These are phyloP conservation scores for Eremobia ochroleuca DNA, from an alignment of 2,888 invertebrate species.

Conservation along the genomic window DNA sequence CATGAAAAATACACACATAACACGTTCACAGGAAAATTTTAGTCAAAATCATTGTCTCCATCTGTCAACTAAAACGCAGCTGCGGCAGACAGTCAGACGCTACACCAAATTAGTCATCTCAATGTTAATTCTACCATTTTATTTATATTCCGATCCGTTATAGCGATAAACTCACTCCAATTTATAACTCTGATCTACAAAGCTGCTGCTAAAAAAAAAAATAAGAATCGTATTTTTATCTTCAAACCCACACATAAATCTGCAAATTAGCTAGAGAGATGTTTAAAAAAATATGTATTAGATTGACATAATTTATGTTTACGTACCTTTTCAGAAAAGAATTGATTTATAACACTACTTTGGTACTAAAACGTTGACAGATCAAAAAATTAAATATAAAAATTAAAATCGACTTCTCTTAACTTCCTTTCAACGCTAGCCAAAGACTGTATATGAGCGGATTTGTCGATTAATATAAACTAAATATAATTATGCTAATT, in stretches of 20 bases:
- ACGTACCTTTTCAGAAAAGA: slow-evolving; percentile 57
- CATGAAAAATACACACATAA: background rate
- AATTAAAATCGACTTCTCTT: slow-evolving; percentile 19
- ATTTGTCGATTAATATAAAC: slow-evolving; percentile 75
- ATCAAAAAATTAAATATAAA: background rate
- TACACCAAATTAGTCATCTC: slow-evolving; percentile 55
- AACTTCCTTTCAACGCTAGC: slow-evolving; percentile 61
- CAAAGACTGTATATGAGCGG: slow-evolving; percentile 74
- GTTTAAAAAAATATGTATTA: slow-evolving; percentile 44
- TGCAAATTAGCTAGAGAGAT: slow-evolving; percentile 25
- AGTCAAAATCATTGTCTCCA: background rate
- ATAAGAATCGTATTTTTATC: slow-evolving; percentile 38
- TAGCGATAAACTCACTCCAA: slow-evolving; percentile 44
- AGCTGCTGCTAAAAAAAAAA: slow-evolving; percentile 40
- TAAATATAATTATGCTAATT: slow-evolving; percentile 73
- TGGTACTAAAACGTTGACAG: slow-evolving; percentile 28
- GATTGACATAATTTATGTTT: slow-evolving; percentile 48
- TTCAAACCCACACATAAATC: slow-evolving; percentile 45
- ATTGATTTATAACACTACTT: slow-evolving; percentile 49
- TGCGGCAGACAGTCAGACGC: slow-evolving; percentile 52
- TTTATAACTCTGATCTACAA: slow-evolving; percentile 51
- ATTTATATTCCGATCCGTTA: slow-evolving; percentile 43
- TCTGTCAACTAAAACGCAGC: slow-evolving; percentile 8
- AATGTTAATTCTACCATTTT: slow-evolving; percentile 48
- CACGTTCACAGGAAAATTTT: background rate